Conservation (phyloP, 2,113 vertebrate genomes). For the Cyprinodon brontotheroides region DNA sequence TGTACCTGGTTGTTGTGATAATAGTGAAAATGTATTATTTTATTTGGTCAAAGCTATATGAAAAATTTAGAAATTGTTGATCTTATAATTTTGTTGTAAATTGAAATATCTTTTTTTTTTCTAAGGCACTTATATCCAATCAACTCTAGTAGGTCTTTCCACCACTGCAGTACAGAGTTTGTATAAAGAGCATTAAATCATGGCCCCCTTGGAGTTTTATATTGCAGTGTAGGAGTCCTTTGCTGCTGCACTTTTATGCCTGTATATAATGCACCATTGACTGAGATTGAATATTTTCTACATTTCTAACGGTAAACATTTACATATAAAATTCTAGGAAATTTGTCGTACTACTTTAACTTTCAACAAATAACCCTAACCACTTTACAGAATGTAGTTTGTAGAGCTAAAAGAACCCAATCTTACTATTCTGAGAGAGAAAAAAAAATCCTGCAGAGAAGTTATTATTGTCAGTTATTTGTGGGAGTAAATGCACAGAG, state of each 20-base stretch:
- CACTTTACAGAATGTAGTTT: neutral
- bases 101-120: neutral
- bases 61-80: too few species aligned
- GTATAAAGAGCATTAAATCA: too few species aligned
- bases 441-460: constrained; percentile 8
- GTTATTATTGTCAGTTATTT: constrained; percentile 49
- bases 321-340: neutral
- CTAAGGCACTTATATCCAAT: neutral
- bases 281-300: neutral
- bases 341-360: neutral
- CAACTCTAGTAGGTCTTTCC: neutral
- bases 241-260: neutral
- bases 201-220: neutral
- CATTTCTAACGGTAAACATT: neutral
- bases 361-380: neutral
- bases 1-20: too few species aligned
- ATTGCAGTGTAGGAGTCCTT: neutral
- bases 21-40: too few species aligned
- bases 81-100: too few species aligned
- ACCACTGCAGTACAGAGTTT: too few species aligned
- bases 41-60: too few species aligned
- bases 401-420: neutral
- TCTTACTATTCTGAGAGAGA: neutral
- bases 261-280: neutral
- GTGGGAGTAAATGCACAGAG: constrained; percentile 38